These are phyloP conservation scores for Poecilia gillii DNA, from an alignment of 2,797 vertebrate genomes.

Conservation along the genomic window DNA sequence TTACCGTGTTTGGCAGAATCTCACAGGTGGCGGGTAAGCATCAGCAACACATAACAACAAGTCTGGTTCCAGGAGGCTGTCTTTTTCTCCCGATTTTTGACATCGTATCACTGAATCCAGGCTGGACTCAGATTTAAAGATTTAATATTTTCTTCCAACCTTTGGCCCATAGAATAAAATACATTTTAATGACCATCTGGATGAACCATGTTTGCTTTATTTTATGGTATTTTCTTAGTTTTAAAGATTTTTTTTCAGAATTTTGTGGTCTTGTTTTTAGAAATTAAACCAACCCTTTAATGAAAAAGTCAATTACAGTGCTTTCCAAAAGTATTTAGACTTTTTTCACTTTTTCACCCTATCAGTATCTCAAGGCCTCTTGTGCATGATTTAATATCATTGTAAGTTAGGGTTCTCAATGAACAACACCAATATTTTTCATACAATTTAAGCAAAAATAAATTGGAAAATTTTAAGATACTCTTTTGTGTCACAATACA, in stretches of 20 bases:
- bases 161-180: neutral
- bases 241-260: neutral
- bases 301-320: neutral
- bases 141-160: slow-evolving; percentile 10
- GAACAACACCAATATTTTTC: neutral
- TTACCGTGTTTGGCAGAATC: slow-evolving; percentile 55
- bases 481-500: neutral
- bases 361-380: neutral
- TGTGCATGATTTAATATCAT: neutral
- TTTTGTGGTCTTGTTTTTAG: neutral
- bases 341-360: neutral
- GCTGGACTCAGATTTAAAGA: slow-evolving; percentile 11
- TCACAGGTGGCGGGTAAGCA: slow-evolving; percentile 56
- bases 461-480: neutral
- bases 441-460: neutral
- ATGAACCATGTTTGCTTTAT: neutral
- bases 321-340: neutral
- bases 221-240: neutral
- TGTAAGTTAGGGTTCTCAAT: neutral
- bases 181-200: neutral
- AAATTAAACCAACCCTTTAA: neutral
- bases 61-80: slow-evolving; percentile 31
- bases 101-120: slow-evolving; percentile 31
- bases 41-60: slow-evolving; percentile 53
- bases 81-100: slow-evolving; percentile 32